These are phyloP conservation scores for Smutsia temminckii DNA, from an alignment of 2,797 vertebrate genomes.

Conservation along the genomic window DNA sequence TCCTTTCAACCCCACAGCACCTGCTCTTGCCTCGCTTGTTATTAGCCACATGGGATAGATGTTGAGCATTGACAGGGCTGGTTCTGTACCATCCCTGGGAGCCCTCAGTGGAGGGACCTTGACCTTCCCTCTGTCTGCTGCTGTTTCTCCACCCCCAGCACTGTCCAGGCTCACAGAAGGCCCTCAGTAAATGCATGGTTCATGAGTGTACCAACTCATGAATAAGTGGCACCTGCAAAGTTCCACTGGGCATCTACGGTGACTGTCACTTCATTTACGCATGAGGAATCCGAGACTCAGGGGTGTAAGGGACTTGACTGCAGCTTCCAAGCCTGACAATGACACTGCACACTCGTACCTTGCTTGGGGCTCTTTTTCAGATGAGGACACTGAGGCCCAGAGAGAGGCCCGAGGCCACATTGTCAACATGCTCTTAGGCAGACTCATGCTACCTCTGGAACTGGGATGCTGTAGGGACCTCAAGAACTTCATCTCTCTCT, in stretches of 20 bases:
- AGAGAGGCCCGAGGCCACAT: neutral
- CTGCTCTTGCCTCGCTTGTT: accelerated
- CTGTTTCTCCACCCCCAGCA: neutral
- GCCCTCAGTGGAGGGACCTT: neutral
- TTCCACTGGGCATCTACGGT: too few species aligned
- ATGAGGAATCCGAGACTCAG: accelerated
- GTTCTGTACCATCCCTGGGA: neutral
- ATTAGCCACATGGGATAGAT: accelerated
- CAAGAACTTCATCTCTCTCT: neutral
- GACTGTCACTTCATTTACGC: neutral
- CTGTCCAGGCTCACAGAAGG: neutral
- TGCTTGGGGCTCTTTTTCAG: neutral
- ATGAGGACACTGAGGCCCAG: neutral
- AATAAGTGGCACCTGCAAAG: too few species aligned
- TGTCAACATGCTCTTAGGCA: neutral
- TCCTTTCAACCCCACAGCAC: too few species aligned
- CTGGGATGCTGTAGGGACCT: neutral
- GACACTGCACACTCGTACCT: neutral
- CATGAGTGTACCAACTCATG: neutral
- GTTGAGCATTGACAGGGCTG: neutral
- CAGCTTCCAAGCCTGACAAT: neutral
- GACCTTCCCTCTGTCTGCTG: neutral
- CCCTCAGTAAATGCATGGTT: neutral
- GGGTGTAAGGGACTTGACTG: neutral
- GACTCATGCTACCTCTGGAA: neutral